Percentiles rank a stretch among this genome's conserved stretches.
These are phyloP conservation scores for Chrysomallon squamiferum DNA, from an alignment of 1,140 invertebrate genomes.

Conservation along the genomic window DNA sequence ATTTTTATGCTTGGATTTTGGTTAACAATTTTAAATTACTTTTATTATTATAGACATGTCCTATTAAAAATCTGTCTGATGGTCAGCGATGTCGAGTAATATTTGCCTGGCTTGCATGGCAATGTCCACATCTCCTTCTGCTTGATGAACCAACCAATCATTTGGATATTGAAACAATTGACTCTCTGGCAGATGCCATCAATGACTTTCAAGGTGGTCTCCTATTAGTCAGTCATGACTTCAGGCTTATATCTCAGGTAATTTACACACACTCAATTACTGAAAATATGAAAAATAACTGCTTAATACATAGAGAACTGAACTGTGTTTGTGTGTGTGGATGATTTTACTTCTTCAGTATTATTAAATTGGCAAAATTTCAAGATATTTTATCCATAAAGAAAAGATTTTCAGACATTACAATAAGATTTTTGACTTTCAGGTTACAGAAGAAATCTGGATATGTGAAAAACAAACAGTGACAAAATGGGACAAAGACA, in stretches of 20 bases:
- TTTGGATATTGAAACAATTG: conserved; percentile 99
- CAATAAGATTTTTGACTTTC: conserved; percentile 32
- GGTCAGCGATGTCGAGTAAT: conserved; percentile 98
- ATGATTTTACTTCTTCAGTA: background rate
- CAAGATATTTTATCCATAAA: background rate
- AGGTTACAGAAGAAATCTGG: conserved; percentile 99
- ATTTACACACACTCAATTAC: conserved; percentile 17
- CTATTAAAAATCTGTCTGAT: conserved; percentile 96
- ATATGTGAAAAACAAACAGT: conserved; percentile 95
- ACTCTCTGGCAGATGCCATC: conserved; percentile 96
- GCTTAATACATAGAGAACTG: background rate
- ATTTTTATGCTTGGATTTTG: too few species aligned
- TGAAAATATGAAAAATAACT: background rate
- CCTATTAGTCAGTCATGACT: conserved; percentile 97
- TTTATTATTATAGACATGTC: conserved; percentile 77
- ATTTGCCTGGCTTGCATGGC: conserved; percentile 96
- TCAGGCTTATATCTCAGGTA: conserved; percentile 97
- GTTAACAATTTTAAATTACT: too few species aligned
- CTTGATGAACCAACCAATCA: conserved; percentile 99
- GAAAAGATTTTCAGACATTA: background rate
- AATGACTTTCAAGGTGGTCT: conserved; percentile 98
- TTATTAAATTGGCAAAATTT: background rate
- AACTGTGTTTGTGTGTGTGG: background rate
- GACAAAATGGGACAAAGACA: conserved; percentile 96
- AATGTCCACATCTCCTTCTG: conserved; percentile 90